Evolutionary conservation across 2,888 invertebrate genomes (phyloP).

Genomic region (Orthosia gracilis): DNA sequence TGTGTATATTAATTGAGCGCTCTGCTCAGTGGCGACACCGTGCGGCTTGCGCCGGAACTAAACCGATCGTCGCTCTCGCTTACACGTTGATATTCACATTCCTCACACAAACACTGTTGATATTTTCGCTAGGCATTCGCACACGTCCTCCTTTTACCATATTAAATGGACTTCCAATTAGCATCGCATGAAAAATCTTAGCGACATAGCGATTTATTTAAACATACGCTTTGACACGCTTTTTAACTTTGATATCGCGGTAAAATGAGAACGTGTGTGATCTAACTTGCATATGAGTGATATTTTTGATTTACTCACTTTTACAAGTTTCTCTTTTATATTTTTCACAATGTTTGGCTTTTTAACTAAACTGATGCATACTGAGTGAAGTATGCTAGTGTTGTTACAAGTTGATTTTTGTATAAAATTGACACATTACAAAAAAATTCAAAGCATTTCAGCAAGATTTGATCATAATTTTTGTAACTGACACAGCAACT

Average conservation of each 20-base stretch:
- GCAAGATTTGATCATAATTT: not conserved
- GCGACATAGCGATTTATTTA: slow-evolving; percentile 33
- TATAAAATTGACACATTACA: not conserved
- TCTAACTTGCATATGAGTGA: slow-evolving; percentile 62
- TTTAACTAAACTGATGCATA: slow-evolving; percentile 45
- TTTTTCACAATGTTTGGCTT: slow-evolving; percentile 47
- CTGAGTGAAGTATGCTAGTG: slow-evolving; percentile 27
- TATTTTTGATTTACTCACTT: slow-evolving; percentile 47
- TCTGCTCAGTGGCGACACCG: slow-evolving; percentile 75
- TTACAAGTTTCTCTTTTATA: slow-evolving; percentile 16
- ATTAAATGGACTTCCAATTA: slow-evolving; percentile 14
- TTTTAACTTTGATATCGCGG: slow-evolving; percentile 41
- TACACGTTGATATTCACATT: slow-evolving; percentile 62
- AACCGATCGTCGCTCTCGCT: slow-evolving; percentile 70
- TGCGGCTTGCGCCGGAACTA: slow-evolving; percentile 73
- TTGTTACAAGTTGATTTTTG: not conserved
- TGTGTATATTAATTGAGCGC: slow-evolving; percentile 79
- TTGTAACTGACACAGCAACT: not conserved
- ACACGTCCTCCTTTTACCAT: slow-evolving; percentile 50
- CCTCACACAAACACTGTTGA: slow-evolving; percentile 49
- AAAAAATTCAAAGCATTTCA: not conserved
- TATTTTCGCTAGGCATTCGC: slow-evolving; percentile 50
- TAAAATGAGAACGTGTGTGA: slow-evolving; percentile 58
- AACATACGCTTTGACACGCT: slow-evolving; percentile 40
- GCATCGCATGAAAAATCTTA: slow-evolving; percentile 32